Evolutionary conservation across 2,113 vertebrate species (phyloP).

Genomic region (Chinchilla lanigera): DNA sequence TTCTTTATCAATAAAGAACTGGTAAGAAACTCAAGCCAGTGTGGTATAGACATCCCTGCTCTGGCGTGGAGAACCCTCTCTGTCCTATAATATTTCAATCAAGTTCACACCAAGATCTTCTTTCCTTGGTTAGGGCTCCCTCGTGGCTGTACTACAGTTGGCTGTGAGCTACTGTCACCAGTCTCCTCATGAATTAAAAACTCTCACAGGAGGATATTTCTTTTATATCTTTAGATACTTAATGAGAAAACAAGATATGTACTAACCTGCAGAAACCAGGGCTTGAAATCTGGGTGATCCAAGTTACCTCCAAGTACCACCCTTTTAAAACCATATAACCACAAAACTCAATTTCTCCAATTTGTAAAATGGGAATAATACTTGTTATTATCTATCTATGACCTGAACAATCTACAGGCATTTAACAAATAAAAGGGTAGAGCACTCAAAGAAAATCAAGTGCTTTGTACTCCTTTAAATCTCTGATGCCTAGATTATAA

Average conservation of each 20-base stretch:
- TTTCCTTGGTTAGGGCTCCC: fast-evolving
- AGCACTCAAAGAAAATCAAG: not conserved
- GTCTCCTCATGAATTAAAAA: not conserved
- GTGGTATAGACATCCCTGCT: not conserved
- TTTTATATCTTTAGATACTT: not conserved
- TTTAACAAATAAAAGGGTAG: not conserved
- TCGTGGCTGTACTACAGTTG: no score
- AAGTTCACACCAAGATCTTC: not conserved
- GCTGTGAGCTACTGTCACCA: not conserved
- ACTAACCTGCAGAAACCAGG: not conserved
- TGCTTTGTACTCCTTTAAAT: constrained; percentile 8
- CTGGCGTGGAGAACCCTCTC: not conserved
- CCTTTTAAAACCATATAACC: not conserved
- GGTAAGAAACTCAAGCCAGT: not conserved
- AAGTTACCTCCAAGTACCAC: not conserved
- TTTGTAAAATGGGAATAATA: not conserved
- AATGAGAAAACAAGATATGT: not conserved
- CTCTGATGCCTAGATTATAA: not conserved
- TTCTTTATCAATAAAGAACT: not conserved
- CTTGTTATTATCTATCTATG: not conserved
- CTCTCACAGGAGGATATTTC: not conserved
- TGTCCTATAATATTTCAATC: fast-evolving
- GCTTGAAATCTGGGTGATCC: not conserved
- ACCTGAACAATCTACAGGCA: not conserved
- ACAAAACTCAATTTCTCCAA: not conserved